These are phyloP conservation scores for Cecropterus lyciades DNA, from an alignment of 1,140 invertebrate species.

Conservation along the genomic window DNA sequence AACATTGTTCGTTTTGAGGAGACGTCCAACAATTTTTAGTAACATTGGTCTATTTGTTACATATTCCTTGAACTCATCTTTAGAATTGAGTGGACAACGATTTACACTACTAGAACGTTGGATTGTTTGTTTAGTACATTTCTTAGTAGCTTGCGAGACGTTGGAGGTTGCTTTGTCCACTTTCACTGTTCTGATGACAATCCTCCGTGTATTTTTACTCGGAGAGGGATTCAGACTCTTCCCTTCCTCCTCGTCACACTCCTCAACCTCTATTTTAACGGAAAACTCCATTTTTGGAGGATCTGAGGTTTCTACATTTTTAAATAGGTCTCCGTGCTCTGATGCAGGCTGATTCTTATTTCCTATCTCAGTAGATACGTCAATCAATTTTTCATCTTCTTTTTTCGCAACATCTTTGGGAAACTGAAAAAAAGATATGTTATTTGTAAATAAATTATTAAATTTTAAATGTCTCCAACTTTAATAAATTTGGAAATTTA, in stretches of 20 bases:
- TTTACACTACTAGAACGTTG: neutral
- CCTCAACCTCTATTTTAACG: constrained; percentile 48
- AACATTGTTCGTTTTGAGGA: neutral
- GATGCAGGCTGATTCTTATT: no score
- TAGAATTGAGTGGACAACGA: neutral
- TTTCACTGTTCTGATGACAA: neutral
- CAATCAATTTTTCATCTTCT: no score
- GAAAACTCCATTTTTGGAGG: constrained; percentile 30
- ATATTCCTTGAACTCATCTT: constrained; percentile 21
- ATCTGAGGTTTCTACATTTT: neutral
- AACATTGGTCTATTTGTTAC: constrained; percentile 6
- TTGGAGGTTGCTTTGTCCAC: neutral
- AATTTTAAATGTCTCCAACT: no score
- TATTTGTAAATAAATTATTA: no score
- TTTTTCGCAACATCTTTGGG: no score
- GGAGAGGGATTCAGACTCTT: no score
- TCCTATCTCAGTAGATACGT: no score
- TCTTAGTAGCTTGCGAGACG: neutral
- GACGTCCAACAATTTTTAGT: neutral
- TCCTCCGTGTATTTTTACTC: no score
- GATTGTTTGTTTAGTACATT: no score
- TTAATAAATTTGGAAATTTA: no score
- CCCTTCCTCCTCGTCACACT: constrained; percentile 29
- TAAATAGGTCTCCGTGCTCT: no score
- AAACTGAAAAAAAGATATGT: no score